Percentiles rank a stretch among this genome's conserved stretches.
Conservation (phyloP, 1,140 invertebrate species). For the Megathymus violae region DNA sequence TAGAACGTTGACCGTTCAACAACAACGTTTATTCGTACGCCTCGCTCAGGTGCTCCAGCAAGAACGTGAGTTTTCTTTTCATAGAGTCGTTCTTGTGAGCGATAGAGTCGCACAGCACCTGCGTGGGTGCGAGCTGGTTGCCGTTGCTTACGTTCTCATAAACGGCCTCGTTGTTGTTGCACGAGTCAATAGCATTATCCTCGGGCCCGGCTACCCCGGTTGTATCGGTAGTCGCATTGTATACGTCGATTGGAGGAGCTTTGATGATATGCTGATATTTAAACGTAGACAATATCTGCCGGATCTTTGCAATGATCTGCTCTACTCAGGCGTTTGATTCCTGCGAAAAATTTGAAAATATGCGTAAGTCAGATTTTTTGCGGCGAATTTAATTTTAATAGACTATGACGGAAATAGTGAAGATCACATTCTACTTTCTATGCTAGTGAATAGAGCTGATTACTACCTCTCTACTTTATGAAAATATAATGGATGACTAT, state of each 20-base stretch:
- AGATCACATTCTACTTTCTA: constrained; percentile 57
- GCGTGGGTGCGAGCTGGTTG: constrained; percentile 71
- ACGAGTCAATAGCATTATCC: constrained; percentile 68
- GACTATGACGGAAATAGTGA: constrained; percentile 57
- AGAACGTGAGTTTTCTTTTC: constrained; percentile 83
- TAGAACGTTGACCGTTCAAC: constrained; percentile 65
- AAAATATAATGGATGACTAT: constrained; percentile 53
- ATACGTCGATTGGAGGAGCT: constrained; percentile 81
- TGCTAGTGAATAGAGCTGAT: constrained; percentile 65
- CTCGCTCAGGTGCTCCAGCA: constrained; percentile 85
- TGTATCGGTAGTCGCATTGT: constrained; percentile 67
- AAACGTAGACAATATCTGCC: constrained; percentile 89
- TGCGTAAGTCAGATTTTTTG: constrained; percentile 68
- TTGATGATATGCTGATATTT: constrained; percentile 87
- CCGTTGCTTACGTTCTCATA: constrained; percentile 78
- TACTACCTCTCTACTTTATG: constrained; percentile 68
- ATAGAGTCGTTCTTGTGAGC: constrained; percentile 80
- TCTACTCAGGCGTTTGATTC: constrained; percentile 91
- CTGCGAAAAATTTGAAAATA: constrained; percentile 84
- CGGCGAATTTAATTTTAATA: constrained; percentile 46
- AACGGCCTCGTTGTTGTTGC: constrained; percentile 61
- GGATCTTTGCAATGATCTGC: constrained; percentile 91
- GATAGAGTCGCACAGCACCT: constrained; percentile 77
- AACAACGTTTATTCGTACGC: constrained; percentile 83
- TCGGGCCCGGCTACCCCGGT: constrained; percentile 54